phyloP scores from a whole-genome alignment of 2,888 invertebrate genomes.

The Chymomyza fuscimana region DNA sequence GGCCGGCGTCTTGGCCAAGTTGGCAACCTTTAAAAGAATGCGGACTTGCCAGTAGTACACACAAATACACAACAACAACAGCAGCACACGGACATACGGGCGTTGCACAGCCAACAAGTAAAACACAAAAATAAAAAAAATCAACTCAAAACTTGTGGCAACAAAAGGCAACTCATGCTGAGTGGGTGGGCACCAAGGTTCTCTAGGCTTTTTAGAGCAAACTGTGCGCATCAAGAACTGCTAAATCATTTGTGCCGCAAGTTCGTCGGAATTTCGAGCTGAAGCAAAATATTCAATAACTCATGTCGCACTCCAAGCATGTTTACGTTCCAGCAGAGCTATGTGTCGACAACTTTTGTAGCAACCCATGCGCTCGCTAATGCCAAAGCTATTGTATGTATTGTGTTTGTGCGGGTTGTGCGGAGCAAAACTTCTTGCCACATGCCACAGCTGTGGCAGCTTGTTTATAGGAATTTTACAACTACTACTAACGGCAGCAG shows the following conservation, averaged over 20 bases:
- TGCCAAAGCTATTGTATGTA: conserved; percentile 12
- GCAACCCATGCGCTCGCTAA: conserved; percentile 44
- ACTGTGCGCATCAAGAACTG: neutral
- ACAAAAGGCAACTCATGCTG: conserved; percentile 52
- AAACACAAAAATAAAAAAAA: conserved; percentile 47
- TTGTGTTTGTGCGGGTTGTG: conserved; percentile 21
- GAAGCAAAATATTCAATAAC: too few species aligned
- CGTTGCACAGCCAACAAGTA: conserved; percentile 53
- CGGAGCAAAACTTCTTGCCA: conserved; percentile 51
- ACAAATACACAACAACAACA: conserved; percentile 14
- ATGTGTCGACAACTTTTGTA: conserved; percentile 32
- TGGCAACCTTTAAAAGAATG: conserved; percentile 79
- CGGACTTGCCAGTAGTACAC: conserved; percentile 73
- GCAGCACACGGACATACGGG: conserved; percentile 30
- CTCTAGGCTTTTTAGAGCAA: neutral
- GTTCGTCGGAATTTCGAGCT: too few species aligned
- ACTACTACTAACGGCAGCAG: conserved; percentile 54
- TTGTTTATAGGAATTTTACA: conserved; percentile 69
- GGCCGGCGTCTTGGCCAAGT: conserved; percentile 58
- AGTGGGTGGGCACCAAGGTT: neutral
- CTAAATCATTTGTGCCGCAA: too few species aligned
- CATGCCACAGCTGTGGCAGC: conserved; percentile 65
- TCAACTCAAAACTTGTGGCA: conserved; percentile 69
- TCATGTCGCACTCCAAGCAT: too few species aligned
- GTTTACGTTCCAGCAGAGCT: too few species aligned